These are phyloP conservation scores for Natator depressus DNA, from an alignment of 2,113 vertebrate genomes.

Conservation along the genomic window DNA sequence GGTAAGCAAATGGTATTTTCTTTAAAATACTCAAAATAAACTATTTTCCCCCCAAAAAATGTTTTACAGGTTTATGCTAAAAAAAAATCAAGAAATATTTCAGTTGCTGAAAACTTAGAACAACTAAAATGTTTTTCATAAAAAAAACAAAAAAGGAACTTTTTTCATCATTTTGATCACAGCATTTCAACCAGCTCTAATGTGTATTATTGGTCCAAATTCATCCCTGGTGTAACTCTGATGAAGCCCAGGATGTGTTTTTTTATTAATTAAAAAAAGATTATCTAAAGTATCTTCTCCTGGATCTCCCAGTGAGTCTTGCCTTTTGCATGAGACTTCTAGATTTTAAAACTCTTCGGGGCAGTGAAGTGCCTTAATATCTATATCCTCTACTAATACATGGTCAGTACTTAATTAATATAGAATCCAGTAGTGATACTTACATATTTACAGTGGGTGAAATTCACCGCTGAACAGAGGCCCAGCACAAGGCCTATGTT, in stretches of 20 bases:
- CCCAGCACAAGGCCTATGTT: neutral
- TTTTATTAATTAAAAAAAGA: neutral
- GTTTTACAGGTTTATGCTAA: neutral
- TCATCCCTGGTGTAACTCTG: neutral
- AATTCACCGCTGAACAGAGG: neutral
- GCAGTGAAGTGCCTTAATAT: neutral
- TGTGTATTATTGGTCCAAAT: neutral
- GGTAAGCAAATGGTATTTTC: neutral
- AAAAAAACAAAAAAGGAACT: neutral
- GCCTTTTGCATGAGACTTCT: neutral
- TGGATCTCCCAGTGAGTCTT: neutral
- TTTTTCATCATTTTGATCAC: neutral
- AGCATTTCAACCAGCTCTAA: fast-evolving
- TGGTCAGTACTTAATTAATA: neutral
- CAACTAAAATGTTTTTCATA: neutral
- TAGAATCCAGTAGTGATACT: neutral
- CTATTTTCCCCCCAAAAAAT: neutral
- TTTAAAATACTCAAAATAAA: neutral
- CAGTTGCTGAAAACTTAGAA: neutral
- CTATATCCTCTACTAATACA: neutral
- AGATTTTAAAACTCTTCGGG: neutral
- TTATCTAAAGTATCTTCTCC: neutral
- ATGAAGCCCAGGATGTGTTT: neutral
- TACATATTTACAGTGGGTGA: neutral
- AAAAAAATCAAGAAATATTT: neutral